Evolutionary conservation across 2,888 invertebrate genomes (phyloP).

Genomic region (Napeogenes sylphis): DNA sequence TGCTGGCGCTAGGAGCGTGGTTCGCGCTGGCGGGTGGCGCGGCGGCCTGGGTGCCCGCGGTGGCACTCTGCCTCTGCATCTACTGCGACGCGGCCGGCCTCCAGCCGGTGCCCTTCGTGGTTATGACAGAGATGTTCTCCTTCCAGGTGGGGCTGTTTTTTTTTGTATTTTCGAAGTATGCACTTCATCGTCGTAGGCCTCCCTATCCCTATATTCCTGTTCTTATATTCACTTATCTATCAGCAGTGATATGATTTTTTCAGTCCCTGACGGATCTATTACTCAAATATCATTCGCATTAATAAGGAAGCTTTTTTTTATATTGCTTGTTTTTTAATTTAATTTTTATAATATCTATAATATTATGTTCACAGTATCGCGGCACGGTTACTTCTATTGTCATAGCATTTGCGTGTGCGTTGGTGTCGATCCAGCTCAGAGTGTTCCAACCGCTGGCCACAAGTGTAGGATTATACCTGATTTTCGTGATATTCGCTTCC

Average conservation of each 20-base stretch:
- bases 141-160: slow-evolving; percentile 51
- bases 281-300: no score
- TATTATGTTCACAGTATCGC: slow-evolving; percentile 50
- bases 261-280: no score
- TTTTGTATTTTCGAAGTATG: no score
- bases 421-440: slow-evolving; percentile 62
- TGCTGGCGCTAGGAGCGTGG: slow-evolving; percentile 61
- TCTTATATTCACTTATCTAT: no score
- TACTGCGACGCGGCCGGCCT: slow-evolving; percentile 70
- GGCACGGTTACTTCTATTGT: slow-evolving; percentile 69
- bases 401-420: slow-evolving; percentile 61
- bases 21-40: slow-evolving; percentile 44
- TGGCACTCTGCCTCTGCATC: slow-evolving; percentile 65
- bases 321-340: no score
- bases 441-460: slow-evolving; percentile 61
- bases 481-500: slow-evolving; percentile 63
- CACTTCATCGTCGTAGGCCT: no score
- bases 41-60: slow-evolving; percentile 57
- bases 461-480: slow-evolving; percentile 53
- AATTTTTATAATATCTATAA: neutral
- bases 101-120: slow-evolving; percentile 68
- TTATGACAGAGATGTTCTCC: slow-evolving; percentile 72
- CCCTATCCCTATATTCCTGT: no score
- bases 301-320: no score
- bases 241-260: no score